A percentile compares a stretch with the other conserved stretches of the same genome.
Conservation (phyloP, 1,140 invertebrate genomes). For the Coptotermes formosanus region DNA sequence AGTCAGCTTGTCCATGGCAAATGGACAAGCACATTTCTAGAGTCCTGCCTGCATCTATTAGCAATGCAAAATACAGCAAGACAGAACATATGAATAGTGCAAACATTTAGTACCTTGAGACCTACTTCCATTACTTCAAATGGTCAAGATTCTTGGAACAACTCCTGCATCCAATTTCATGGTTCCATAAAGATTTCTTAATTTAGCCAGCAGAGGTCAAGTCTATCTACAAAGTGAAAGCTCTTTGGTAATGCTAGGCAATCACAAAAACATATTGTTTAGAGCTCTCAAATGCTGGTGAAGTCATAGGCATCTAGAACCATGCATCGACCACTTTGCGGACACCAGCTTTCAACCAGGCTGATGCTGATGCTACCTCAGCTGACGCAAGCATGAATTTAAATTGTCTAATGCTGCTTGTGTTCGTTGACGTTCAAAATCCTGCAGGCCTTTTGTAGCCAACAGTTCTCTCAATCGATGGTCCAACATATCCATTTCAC, state of each 20-base stretch:
- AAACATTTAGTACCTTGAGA: not conserved
- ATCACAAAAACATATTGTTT: not conserved
- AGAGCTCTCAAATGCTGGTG: not conserved
- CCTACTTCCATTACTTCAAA: not conserved
- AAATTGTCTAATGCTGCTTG: conserved; percentile 35
- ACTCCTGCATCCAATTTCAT: not conserved
- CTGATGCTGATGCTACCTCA: conserved; percentile 34
- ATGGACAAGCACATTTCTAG: too few relatives aligned
- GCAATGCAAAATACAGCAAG: not conserved
- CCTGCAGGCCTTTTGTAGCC: conserved; percentile 27
- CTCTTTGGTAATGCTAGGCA: not conserved
- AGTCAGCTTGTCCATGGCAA: too few relatives aligned
- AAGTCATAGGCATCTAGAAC: conserved; percentile 4
- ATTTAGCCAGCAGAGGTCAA: not conserved
- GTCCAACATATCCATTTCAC: conserved; percentile 33
- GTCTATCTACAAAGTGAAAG: not conserved
- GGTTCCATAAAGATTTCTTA: not conserved
- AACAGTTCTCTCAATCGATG: conserved; percentile 30
- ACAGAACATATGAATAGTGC: not conserved
- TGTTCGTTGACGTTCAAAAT: conserved; percentile 34
- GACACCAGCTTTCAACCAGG: not conserved
- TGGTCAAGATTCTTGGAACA: not conserved
- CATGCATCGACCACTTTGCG: not conserved
- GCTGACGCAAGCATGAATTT: conserved; percentile 31
- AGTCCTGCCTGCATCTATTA: too few relatives aligned